phyloP scores from a whole-genome alignment of 1,140 invertebrate genomes.

The Aphaenogaster rudis region DNA sequence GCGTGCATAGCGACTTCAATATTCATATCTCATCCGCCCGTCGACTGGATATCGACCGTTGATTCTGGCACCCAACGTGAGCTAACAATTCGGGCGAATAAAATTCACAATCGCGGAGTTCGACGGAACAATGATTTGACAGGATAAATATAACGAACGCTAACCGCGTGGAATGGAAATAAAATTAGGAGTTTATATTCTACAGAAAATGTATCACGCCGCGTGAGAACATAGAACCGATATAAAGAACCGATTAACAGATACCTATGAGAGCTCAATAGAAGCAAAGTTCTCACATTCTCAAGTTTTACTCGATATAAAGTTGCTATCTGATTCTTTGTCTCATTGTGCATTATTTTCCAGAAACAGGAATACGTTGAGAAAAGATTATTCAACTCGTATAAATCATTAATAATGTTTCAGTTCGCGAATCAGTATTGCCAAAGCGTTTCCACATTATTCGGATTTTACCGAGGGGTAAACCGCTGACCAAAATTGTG shows the following conservation, averaged over 20 bases:
- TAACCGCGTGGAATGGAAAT: not conserved
- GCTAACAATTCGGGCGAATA: slow-evolving; percentile 59
- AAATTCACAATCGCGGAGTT: slow-evolving; percentile 27
- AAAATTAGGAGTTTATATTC: not conserved
- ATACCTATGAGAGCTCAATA: not conserved
- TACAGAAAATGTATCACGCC: not conserved
- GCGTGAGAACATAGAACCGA: not conserved
- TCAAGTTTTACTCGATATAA: not conserved
- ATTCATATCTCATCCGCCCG: slow-evolving; percentile 58
- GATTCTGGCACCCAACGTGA: slow-evolving; percentile 43
- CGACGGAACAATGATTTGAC: slow-evolving; percentile 20
- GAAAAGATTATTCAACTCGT: not conserved
- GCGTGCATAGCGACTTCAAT: slow-evolving; percentile 41
- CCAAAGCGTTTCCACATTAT: not conserved
- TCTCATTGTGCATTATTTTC: not conserved
- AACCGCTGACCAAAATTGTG: too few species aligned
- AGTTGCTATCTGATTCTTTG: not conserved
- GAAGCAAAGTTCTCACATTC: not conserved
- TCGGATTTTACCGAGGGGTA: not conserved
- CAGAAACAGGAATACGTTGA: not conserved
- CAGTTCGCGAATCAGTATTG: not conserved
- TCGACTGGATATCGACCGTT: slow-evolving; percentile 19
- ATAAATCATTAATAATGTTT: slow-evolving; percentile 1
- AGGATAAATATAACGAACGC: slow-evolving; percentile 4
- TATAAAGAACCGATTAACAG: not conserved